phyloP scores from a whole-genome alignment of 2,113 vertebrate genomes.

The Panurus biarmicus region DNA sequence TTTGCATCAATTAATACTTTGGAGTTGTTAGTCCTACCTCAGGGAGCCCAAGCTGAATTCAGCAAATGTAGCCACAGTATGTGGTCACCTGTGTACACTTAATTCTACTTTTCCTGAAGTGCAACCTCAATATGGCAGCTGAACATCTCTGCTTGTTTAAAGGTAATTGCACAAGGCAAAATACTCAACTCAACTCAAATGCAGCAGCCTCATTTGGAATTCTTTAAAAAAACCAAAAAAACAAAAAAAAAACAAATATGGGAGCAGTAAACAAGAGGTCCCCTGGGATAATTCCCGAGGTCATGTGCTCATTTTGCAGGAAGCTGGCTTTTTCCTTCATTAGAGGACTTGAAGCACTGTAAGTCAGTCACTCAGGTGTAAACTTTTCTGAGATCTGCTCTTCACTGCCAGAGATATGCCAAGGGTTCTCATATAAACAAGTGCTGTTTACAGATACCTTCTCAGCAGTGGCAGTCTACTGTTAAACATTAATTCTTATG shows the following conservation, averaged over 20 bases:
- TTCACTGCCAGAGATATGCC: neutral
- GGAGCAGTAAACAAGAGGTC: neutral
- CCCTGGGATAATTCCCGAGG: neutral
- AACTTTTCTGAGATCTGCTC: neutral
- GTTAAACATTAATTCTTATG: slow-evolving; percentile 56
- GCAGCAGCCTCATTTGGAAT: neutral
- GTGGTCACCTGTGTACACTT: neutral
- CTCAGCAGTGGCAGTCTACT: neutral
- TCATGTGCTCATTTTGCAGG: neutral
- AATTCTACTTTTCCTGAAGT: neutral
- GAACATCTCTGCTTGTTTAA: neutral
- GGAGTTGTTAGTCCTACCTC: neutral
- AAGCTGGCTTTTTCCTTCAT: neutral
- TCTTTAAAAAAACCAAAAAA: neutral
- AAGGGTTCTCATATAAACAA: neutral
- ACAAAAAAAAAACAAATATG: neutral
- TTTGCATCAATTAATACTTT: neutral
- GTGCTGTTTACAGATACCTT: neutral
- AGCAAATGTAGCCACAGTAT: neutral
- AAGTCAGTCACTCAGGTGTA: neutral
- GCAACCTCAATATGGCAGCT: neutral
- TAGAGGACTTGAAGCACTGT: neutral
- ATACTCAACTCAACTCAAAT: neutral
- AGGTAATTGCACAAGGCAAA: neutral
- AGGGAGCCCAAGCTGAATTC: neutral